Evolutionary conservation across 2,797 vertebrate genomes (phyloP).

Genomic region (Bufotes viridis): DNA sequence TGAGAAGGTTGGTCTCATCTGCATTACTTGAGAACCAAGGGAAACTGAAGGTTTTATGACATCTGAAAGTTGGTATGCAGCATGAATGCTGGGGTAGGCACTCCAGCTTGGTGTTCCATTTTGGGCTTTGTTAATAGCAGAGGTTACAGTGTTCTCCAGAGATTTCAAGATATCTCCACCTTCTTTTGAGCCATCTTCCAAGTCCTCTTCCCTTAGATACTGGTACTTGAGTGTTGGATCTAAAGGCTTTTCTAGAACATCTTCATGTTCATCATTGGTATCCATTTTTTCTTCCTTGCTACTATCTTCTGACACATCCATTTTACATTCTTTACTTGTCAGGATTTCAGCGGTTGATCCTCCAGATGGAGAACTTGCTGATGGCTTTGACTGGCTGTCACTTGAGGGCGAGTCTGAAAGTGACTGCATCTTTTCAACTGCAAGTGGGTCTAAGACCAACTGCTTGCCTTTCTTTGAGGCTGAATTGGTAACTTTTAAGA

Average conservation of each 20-base stretch:
- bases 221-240: slow-evolving; percentile 92
- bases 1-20: slow-evolving; percentile 89
- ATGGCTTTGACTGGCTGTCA: slow-evolving; percentile 78
- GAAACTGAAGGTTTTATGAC: slow-evolving; percentile 85
- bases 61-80: slow-evolving; percentile 96
- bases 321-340: slow-evolving; percentile 82
- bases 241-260: slow-evolving; percentile 82
- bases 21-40: slow-evolving; percentile 85
- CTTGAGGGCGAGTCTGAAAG: slow-evolving; percentile 82
- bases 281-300: slow-evolving; percentile 80
- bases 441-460: slow-evolving; percentile 92
- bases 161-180: slow-evolving; percentile 98
- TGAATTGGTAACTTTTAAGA: slow-evolving; percentile 97
- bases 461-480: slow-evolving; percentile 99
- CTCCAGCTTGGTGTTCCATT: slow-evolving; percentile 99
- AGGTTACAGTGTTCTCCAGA: slow-evolving; percentile 97
- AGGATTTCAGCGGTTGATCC: slow-evolving; percentile 76
- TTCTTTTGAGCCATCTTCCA: slow-evolving; percentile 92
- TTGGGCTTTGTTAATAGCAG: slow-evolving; percentile 98
- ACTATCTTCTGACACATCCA: slow-evolving; percentile 74
- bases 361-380: slow-evolving; percentile 81
- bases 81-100: slow-evolving; percentile 97
- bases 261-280: slow-evolving; percentile 86
- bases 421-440: slow-evolving; percentile 95
- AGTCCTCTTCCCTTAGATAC: slow-evolving; percentile 96